phyloP scores from a whole-genome alignment of 37 sponge, comb jelly and placozoan species.

The Haliclona indistincta region DNA sequence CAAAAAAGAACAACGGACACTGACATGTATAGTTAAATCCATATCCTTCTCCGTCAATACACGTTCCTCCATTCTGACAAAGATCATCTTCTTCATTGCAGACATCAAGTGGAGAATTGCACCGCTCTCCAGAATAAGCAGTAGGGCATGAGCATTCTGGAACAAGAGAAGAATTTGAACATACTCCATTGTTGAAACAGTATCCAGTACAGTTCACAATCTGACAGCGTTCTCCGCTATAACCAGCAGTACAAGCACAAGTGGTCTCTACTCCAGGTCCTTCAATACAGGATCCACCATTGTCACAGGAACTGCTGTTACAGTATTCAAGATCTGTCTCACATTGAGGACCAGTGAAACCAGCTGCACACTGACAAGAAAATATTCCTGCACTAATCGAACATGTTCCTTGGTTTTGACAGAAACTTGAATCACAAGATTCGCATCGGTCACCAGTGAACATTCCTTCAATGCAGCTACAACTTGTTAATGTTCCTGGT shows the following conservation, averaged over 20 bases:
- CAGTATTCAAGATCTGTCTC: slow-evolving; percentile 17
- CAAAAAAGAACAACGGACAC: too few relatives aligned
- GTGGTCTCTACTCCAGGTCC: slow-evolving; percentile 13
- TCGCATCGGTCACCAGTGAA: too few relatives aligned
- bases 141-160: too few relatives aligned
- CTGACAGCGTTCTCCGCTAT: slow-evolving; percentile 20
- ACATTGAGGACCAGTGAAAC: slow-evolving; percentile 33
- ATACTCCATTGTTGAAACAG: too few relatives aligned
- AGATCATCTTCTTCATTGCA: neutral
- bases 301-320: slow-evolving; percentile 4
- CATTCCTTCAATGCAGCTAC: too few relatives aligned
- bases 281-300: slow-evolving; percentile 57
- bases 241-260: slow-evolving; percentile 38
- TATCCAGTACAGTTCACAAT: too few relatives aligned
- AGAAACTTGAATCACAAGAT: slow-evolving; percentile 11
- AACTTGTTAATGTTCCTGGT: too few relatives aligned
- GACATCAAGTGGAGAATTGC: too few relatives aligned
- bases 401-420: slow-evolving; percentile 20
- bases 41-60: neutral
- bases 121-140: too few relatives aligned
- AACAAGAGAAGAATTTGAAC: too few relatives aligned
- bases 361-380: slow-evolving; percentile 40
- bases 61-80: neutral
- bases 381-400: neutral
- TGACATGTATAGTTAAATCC: too few relatives aligned